Conservation (phyloP, 2,888 invertebrate species). For the Eupithecia pulchellata region DNA sequence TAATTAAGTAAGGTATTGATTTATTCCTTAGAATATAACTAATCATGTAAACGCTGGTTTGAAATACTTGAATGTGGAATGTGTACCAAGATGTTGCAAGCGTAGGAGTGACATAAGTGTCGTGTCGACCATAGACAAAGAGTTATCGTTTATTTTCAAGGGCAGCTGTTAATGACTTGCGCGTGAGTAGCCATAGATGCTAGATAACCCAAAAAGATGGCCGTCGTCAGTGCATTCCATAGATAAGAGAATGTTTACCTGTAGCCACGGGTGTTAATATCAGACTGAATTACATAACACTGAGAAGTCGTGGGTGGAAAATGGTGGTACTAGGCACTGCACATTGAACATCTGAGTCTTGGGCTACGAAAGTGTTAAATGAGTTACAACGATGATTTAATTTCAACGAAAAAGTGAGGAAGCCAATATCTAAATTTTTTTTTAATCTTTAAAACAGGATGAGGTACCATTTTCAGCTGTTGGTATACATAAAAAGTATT, state of each 20-base stretch:
- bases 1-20: too few relatives aligned
- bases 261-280: slow-evolving; percentile 36
- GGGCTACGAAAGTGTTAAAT: not conserved
- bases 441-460: not conserved
- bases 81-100: slow-evolving; percentile 45
- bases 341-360: too few relatives aligned
- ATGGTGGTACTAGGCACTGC: too few relatives aligned
- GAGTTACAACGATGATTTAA: not conserved
- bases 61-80: slow-evolving; percentile 52
- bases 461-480: not conserved
- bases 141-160: slow-evolving; percentile 71
- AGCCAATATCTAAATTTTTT: not conserved
- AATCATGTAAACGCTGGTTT: not conserved
- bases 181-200: slow-evolving; percentile 7
- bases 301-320: not conserved
- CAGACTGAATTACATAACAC: not conserved
- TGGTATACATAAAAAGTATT: too few relatives aligned
- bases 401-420: not conserved
- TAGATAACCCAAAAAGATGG: slow-evolving; percentile 27
- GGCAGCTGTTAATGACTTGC: slow-evolving; percentile 67
- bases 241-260: slow-evolving; percentile 65
- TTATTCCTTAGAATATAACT: not conserved
- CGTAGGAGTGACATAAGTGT: slow-evolving; percentile 46
- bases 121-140: slow-evolving; percentile 58
- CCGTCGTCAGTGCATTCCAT: slow-evolving; percentile 65